These are phyloP conservation scores for Cheiracanthium punctorium DNA, from an alignment of 2,888 invertebrate species.

Conservation along the genomic window DNA sequence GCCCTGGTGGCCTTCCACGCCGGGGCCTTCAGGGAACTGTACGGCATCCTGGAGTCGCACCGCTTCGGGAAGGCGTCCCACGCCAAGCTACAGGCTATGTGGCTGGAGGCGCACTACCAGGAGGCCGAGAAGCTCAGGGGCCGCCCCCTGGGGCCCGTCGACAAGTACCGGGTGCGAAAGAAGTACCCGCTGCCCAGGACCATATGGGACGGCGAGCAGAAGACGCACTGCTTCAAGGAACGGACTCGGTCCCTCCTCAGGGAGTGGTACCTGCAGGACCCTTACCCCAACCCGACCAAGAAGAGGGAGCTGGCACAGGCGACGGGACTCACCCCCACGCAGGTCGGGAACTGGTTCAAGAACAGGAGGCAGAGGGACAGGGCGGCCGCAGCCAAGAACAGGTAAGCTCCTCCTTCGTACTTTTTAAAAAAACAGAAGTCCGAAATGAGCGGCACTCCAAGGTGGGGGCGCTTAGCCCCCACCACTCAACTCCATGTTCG, in stretches of 20 bases:
- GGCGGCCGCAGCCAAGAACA: slow-evolving; percentile 96
- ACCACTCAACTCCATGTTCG: too few relatives aligned
- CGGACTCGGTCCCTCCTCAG: slow-evolving; percentile 93
- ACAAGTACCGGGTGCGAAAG: slow-evolving; percentile 94
- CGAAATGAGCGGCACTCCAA: too few relatives aligned
- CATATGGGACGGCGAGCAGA: slow-evolving; percentile 97
- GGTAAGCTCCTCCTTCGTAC: too few relatives aligned
- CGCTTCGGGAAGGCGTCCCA: slow-evolving; percentile 93
- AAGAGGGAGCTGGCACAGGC: slow-evolving; percentile 92
- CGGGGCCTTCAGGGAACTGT: slow-evolving; percentile 91
- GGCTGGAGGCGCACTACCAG: slow-evolving; percentile 96
- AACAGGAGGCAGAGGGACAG: slow-evolving; percentile 90
- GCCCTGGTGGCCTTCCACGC: slow-evolving; percentile 93
- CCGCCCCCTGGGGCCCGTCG: slow-evolving; percentile 92
- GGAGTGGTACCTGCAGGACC: slow-evolving; percentile 98
- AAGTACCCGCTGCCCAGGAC: slow-evolving; percentile 94
- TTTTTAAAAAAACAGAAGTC: too few relatives aligned
- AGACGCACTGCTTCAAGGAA: slow-evolving; percentile 96
- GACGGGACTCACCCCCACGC: slow-evolving; percentile 93
- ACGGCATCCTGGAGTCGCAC: slow-evolving; percentile 91
- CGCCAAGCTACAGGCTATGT: slow-evolving; percentile 91
- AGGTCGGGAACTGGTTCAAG: slow-evolving; percentile 96
- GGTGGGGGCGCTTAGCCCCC: too few relatives aligned
- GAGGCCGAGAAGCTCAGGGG: slow-evolving; percentile 94
- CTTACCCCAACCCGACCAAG: slow-evolving; percentile 95